A percentile compares a stretch with the other conserved stretches of the same genome.
Evolutionary conservation across 1,140 invertebrate species (phyloP).

Genomic region (Tribolium castaneum): DNA sequence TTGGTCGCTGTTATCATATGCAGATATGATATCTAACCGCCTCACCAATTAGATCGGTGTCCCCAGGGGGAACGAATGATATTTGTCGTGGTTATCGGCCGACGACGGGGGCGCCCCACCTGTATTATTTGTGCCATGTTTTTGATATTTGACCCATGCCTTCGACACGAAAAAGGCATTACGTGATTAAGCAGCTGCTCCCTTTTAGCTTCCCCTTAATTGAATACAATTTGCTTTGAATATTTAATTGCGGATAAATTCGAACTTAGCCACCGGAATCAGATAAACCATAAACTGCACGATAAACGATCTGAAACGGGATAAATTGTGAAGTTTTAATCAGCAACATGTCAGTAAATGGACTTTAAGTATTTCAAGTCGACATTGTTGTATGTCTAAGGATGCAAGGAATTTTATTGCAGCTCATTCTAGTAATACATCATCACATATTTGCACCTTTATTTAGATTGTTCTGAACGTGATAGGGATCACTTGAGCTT

Average conservation of each 20-base stretch:
- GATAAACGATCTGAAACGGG: not conserved
- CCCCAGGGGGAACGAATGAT: slow-evolving; percentile 43
- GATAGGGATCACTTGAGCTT: not conserved
- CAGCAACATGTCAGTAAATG: not conserved
- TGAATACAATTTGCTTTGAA: not conserved
- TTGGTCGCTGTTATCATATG: slow-evolving; percentile 45
- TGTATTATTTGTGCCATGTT: not conserved
- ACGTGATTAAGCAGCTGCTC: slow-evolving; percentile 10
- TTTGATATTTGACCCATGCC: not conserved
- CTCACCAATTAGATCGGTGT: slow-evolving; percentile 43
- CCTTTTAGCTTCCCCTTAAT: not conserved
- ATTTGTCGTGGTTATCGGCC: slow-evolving; percentile 39
- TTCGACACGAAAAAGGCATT: slow-evolving; percentile 18
- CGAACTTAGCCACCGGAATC: not conserved
- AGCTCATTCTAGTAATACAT: not conserved
- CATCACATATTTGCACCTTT: not conserved
- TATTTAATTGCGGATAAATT: slow-evolving; percentile 1
- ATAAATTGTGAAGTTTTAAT: not conserved
- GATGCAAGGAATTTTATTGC: not conserved
- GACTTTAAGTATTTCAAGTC: not conserved
- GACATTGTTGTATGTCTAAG: not conserved
- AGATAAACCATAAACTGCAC: not conserved
- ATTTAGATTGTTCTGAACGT: not conserved
- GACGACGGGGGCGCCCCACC: slow-evolving; percentile 1
- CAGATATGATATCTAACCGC: slow-evolving; percentile 44